These are phyloP conservation scores for Machaerirhynchus nigripectus DNA, from an alignment of 2,113 vertebrate species.

Conservation along the genomic window DNA sequence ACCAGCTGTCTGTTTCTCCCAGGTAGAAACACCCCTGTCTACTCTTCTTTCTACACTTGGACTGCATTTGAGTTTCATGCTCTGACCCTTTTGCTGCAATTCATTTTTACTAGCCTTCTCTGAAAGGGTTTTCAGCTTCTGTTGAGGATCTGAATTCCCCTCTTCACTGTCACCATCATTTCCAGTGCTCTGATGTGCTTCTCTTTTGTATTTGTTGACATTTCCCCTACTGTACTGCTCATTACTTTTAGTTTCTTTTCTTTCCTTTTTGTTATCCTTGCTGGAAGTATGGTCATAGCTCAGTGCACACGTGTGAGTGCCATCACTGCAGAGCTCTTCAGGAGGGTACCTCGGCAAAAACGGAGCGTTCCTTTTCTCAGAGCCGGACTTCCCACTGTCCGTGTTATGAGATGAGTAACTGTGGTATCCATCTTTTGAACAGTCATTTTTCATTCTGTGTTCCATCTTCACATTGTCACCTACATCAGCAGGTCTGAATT, in stretches of 20 bases:
- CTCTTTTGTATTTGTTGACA: constrained; percentile 56
- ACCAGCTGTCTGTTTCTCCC: constrained; percentile 63
- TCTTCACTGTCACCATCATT: constrained; percentile 43
- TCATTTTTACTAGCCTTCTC: constrained; percentile 68
- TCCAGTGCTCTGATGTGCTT: background rate
- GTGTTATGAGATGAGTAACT: constrained; percentile 28
- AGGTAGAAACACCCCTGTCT: constrained; percentile 41
- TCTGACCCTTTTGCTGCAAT: constrained; percentile 58
- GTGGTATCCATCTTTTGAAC: constrained; percentile 55
- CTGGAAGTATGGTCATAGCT: constrained; percentile 41
- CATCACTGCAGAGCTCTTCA: constrained; percentile 53
- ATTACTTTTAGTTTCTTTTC: constrained; percentile 61
- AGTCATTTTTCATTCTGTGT: constrained; percentile 49
- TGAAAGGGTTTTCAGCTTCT: constrained; percentile 41
- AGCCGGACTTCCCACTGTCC: constrained; percentile 55
- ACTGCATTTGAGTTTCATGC: constrained; percentile 51
- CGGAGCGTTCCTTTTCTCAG: constrained; percentile 52
- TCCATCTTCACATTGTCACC: constrained; percentile 60
- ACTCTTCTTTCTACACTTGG: constrained; percentile 46
- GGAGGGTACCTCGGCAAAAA: background rate
- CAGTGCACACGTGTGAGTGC: background rate
- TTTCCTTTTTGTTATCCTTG: constrained; percentile 67
- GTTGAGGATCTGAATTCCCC: constrained; percentile 35
- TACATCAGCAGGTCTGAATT: constrained; percentile 49
- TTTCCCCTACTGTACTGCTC: constrained; percentile 43